Evolutionary conservation across 2,888 invertebrate genomes (phyloP), one percentile per base, ranked within the genome.

Genomic region (Lingula anatina): DNA sequence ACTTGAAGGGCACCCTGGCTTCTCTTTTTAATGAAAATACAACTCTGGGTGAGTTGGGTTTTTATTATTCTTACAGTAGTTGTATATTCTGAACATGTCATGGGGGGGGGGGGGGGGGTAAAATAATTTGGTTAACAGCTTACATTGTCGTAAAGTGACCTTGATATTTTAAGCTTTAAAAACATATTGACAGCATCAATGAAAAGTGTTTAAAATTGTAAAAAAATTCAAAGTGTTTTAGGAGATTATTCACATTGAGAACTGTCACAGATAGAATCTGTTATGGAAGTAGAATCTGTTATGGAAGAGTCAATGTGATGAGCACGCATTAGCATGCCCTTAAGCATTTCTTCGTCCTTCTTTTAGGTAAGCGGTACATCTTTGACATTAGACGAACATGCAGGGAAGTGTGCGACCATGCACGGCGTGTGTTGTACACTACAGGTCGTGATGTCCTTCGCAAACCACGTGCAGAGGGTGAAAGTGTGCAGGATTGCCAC

Each of bases 371-470:
- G 60, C 89, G 90, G 55, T 92, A 90, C 78, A 89, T 91, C 59
- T 92, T 92, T 78, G 91, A 92, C 79, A 90, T 92, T 62, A 83
- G 87, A 47, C 84, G 89, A 65, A 92, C 92, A 37, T 89, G 89
- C 63, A 84, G 90, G 59, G 91, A 92, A 79, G 90, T 90, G 46
- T 89, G 90, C 77, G 92, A 92, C 80, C 86, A 89, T 69, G 90
- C 90, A 1, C 81, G 90, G 1, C 82, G 91, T 50, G 86, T 85
- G 24, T 80, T 89, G 49, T 88, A 86, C 64, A 79, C 81, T 28
- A 78, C 77, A 24, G 80, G 57, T 25, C 28, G 39, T 12, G 24
- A 38, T 5, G n/a, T 36, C 20, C 24, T 25, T 5, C 27, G 28
- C 4, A 38, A 28, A 3, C 18, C 26, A 7, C 24, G 39, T 9